Evolutionary conservation across 2,113 vertebrate species (phyloP), one percentile per base, ranked within the genome.

Genomic region (Puffinus mauretanicus): DNA sequence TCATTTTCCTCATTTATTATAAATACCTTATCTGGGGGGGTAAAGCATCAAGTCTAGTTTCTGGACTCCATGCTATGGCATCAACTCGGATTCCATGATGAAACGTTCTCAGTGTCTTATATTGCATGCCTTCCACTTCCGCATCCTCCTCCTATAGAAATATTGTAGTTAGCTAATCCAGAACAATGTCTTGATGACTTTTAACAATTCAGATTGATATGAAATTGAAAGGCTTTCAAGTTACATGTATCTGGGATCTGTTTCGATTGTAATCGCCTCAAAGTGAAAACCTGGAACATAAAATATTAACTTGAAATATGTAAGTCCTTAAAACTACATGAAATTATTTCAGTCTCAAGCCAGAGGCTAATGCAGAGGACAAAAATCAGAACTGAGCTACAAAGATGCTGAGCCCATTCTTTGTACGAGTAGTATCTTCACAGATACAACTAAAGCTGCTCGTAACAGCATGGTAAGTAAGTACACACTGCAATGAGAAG

Each of bases 11-110:
- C 9, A 26, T 65, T 80, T 65, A 54, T 38, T 60, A 30, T 38
- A 90, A 96, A 86, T 98, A 99, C 99, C 98, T 99, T 98, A 99
- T 94, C 86, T 96, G 89, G 11, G 98, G 97, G 96, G 98, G 98
- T 94, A 99, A 94, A 65, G 98, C 94, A 97, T 99, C 98, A 93
- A 99, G 98, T 46, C 98, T 98, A 24, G 98, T 99, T 96, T 99
- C 99, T 16, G 99, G 99, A 94, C 99, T 99, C 99, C 99, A 99
- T 2, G 99, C 99, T 38, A 99, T 98, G 54, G 98, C 98, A 46
- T 99, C 99, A 5, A 99, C 99, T 32, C 98, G 97, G 36, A 99
- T 95, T 49, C 98, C 99, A 64, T 99, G 99, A 70, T 99, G 98
- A 96, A 99, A 99, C 0, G 98, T 98, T 86, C 98, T 98, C 9